Base-by-base conservation (phyloP, 2,888 invertebrate species). In the Nomada ruficornis region DNA sequence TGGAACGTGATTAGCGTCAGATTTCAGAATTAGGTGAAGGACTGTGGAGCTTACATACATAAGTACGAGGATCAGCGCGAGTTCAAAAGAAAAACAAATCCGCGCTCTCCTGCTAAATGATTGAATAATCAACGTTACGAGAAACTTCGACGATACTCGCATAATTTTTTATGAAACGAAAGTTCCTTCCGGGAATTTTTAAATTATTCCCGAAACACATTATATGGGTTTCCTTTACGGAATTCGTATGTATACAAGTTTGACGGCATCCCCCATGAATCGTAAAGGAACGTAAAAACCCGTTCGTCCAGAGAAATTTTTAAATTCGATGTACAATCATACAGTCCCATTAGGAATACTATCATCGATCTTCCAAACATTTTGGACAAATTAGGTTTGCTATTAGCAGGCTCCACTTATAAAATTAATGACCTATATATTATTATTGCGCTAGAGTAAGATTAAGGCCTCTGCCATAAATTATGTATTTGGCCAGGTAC, bases 1-100 rank as follows among this genome's bases (percentile, higher is more conserved):
- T 26, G 26, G 26, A 26, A 26, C 26, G 26, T 26, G 26, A 26
- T 2, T 26, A 26, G 26, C 26, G 26, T 9, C 80, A 75, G 44
- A 67, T 80, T 57, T 70, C 36, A 20, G 62, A 80, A 63, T 80
- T 74, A 65, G 81, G 65, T 65, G 60, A 80, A 81, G 65, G 74
- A 67, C 52, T 72, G 44, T 10, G 67, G 20, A 54, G 20, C 42
- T 62, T 10, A n/a, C 18, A 15, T 5, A 7, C 9, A 36, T 36
- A 36, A 36, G 18, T 47, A 68, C 29, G 42, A 55, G n/a, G 20
- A 68, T 57, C 42, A 36, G 44, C 50, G 55, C 47, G 57, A 70
- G 11, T 20, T 57, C 18, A 9, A 4, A n/a, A 29, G n/a, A 63
- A 59, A 70, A 44, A 42, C n/a, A 73, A 73, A 73, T 36, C 65